A percentile compares a stretch with the other conserved stretches of the same genome.
Conservation (phyloP, 2,797 vertebrate species). For the Pelochelys cantorii region DNA sequence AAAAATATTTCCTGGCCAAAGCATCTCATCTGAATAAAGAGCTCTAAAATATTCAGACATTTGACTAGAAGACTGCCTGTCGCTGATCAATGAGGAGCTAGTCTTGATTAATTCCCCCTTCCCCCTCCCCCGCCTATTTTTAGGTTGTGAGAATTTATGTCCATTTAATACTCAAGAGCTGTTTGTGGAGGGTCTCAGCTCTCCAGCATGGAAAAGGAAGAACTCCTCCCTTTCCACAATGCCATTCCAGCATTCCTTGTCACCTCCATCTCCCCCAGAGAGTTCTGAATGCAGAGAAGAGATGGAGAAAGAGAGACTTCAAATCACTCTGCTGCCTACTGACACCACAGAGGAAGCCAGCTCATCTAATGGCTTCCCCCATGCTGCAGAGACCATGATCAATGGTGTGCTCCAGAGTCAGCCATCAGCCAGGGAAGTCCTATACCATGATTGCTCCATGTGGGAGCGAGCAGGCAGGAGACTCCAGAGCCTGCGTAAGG, state of each 20-base stretch:
- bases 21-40: constrained; percentile 28
- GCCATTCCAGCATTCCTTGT: background rate
- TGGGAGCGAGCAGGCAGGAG: no score
- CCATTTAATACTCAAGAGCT: background rate
- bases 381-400: background rate
- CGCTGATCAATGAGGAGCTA: constrained; percentile 14
- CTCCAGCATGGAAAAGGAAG: background rate
- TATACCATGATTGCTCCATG: no score
- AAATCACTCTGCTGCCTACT: background rate
- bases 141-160: background rate
- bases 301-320: background rate
- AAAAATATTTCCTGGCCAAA: background rate
- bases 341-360: fast-evolving
- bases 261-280: fast-evolving
- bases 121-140: background rate
- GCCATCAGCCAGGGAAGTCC: no score
- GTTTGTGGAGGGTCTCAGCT: background rate
- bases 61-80: constrained; percentile 23
- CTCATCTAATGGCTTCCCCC: background rate
- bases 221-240: background rate
- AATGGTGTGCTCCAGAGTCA: fast-evolving
- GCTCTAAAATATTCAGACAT: constrained; percentile 16
- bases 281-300: background rate
- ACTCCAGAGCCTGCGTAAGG: background rate
- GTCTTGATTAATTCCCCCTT: constrained; percentile 19